Conservation (phyloP, 2,888 invertebrate species). For the Palloptera scutellata region DNA sequence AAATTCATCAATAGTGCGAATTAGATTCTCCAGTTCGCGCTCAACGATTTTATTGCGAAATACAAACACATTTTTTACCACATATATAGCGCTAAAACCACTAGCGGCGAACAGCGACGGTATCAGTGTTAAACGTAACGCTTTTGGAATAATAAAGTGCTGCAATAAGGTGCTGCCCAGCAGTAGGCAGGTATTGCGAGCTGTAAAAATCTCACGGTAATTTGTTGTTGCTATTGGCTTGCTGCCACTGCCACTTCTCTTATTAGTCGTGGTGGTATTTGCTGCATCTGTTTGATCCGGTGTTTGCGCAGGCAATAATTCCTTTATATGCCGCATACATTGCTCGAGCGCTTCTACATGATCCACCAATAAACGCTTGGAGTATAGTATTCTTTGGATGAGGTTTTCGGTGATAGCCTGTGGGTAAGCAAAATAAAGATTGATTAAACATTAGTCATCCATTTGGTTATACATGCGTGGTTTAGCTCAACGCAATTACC, state of each 20-base stretch:
- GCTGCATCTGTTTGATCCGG: background rate
- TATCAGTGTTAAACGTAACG: constrained; percentile 49
- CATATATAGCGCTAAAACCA: constrained; percentile 54
- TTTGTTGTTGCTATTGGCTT: background rate
- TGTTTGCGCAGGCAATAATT: background rate
- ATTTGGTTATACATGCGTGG: background rate
- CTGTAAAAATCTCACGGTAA: constrained; percentile 47
- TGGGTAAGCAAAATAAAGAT: constrained; percentile 7
- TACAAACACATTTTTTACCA: constrained; percentile 54
- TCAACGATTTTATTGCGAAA: constrained; percentile 60
- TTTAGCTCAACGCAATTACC: too few relatives aligned
- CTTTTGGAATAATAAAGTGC: constrained; percentile 54
- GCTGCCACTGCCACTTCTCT: background rate
- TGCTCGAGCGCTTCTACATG: constrained; percentile 62
- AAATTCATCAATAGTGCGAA: constrained; percentile 59
- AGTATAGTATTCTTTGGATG: constrained; percentile 56
- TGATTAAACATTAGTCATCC: constrained; percentile 1
- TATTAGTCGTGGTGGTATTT: background rate
- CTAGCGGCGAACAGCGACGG: constrained; percentile 53
- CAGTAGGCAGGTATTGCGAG: constrained; percentile 53
- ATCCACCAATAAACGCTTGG: constrained; percentile 60
- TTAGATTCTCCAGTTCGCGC: constrained; percentile 55
- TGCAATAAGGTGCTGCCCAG: constrained; percentile 53
- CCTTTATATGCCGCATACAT: constrained; percentile 46
- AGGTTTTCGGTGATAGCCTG: constrained; percentile 52